Conservation (phyloP, 2,113 vertebrate genomes). For the Leptobrachium leishanense region DNA sequence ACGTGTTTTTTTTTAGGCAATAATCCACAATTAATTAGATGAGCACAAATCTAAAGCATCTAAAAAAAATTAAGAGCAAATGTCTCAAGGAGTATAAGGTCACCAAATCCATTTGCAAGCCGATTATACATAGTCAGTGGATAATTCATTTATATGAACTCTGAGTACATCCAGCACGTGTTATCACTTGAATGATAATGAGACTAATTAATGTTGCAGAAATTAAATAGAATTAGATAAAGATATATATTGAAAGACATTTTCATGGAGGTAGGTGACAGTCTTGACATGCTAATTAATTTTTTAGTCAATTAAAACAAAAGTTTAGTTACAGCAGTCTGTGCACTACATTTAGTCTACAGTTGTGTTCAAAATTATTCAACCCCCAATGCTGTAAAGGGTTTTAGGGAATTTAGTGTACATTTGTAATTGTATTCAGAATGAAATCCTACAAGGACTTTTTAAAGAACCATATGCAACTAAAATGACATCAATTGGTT, state of each 20-base stretch:
- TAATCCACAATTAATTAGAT: slow-evolving; percentile 36
- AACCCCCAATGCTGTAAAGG: too few relatives aligned
- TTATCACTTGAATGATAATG: slow-evolving; percentile 41
- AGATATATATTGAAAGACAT: slow-evolving; percentile 32
- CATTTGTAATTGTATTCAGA: too few relatives aligned
- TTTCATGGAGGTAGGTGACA: slow-evolving; percentile 28
- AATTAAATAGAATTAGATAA: slow-evolving; percentile 41
- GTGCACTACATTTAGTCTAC: not conserved
- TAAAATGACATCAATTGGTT: too few relatives aligned
- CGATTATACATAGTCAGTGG: slow-evolving; percentile 38
- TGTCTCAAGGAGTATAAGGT: slow-evolving; percentile 40
- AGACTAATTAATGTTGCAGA: slow-evolving; percentile 45
- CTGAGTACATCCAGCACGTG: slow-evolving; percentile 30
- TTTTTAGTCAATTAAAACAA: slow-evolving; percentile 36
- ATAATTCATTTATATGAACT: slow-evolving; percentile 46
- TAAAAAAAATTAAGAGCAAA: slow-evolving; percentile 26
- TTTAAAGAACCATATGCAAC: too few relatives aligned
- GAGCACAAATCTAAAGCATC: slow-evolving; percentile 6
- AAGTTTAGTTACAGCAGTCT: not conserved
- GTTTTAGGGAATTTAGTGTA: too few relatives aligned
- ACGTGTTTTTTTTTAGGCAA: slow-evolving; percentile 9
- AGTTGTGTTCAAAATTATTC: too few relatives aligned
- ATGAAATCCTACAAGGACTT: too few relatives aligned
- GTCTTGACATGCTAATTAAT: slow-evolving; percentile 25
- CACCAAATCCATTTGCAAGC: slow-evolving; percentile 39